These are phyloP conservation scores for Lithophane socia DNA, from an alignment of 2,888 invertebrate genomes.

Conservation along the genomic window DNA sequence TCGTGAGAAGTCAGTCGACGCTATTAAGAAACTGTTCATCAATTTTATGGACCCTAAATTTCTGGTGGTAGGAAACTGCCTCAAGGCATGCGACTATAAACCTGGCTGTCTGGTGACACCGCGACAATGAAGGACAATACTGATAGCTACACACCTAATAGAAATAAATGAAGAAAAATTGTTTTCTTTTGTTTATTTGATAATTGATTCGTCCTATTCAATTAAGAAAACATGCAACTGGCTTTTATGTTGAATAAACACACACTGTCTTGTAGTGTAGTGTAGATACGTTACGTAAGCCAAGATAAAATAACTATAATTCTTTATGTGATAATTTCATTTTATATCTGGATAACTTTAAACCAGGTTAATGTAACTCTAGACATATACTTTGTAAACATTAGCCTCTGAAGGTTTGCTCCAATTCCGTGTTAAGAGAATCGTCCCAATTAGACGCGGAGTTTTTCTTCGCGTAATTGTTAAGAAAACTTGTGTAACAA, in stretches of 20 bases:
- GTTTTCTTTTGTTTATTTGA: conserved; percentile 42
- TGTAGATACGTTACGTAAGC: too few species aligned
- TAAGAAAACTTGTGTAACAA: conserved; percentile 79
- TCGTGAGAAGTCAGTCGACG: conserved; percentile 75
- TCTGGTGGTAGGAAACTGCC: conserved; percentile 85
- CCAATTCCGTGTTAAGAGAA: conserved; percentile 62
- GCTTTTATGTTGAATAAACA: neutral
- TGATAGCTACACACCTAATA: conserved; percentile 75
- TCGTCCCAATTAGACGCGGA: conserved; percentile 63
- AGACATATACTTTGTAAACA: conserved; percentile 52
- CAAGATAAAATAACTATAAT: conserved; percentile 15
- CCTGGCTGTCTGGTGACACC: conserved; percentile 82
- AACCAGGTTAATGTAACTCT: conserved; percentile 45
- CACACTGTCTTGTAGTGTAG: neutral
- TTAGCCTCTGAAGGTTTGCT: conserved; percentile 50
- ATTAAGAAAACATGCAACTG: conserved; percentile 6
- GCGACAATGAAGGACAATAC: conserved; percentile 81
- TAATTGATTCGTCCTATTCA: conserved; percentile 31
- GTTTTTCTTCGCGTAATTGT: conserved; percentile 76
- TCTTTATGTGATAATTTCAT: conserved; percentile 23
- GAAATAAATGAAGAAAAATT: conserved; percentile 71
- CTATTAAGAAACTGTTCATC: conserved; percentile 87
- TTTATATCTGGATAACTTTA: conserved; percentile 35
- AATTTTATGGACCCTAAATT: conserved; percentile 89
- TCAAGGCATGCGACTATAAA: conserved; percentile 86